These are phyloP conservation scores for Alfaro cultratus DNA, from an alignment of 2,797 vertebrate genomes.

Conservation along the genomic window DNA sequence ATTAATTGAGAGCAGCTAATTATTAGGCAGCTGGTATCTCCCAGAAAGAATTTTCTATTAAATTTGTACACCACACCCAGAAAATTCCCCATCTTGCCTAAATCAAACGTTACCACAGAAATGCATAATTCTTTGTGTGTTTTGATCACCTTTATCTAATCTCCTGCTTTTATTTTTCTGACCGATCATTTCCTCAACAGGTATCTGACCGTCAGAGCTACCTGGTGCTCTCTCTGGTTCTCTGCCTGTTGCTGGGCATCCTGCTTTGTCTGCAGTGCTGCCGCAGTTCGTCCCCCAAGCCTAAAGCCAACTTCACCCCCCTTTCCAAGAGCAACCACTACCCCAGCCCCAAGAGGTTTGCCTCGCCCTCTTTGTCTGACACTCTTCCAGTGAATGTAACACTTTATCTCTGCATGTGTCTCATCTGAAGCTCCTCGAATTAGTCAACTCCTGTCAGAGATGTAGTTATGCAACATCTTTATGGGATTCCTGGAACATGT, in stretches of 20 bases:
- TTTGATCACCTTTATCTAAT: background rate
- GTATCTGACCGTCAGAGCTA: slow-evolving; percentile 95
- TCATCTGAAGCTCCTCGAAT: background rate
- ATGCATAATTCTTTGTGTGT: background rate
- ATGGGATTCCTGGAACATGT: background rate
- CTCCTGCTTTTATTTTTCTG: background rate
- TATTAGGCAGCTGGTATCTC: background rate
- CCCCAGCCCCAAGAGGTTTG: slow-evolving; percentile 95
- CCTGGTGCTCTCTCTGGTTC: slow-evolving; percentile 89
- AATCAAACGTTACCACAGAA: slow-evolving; percentile 3
- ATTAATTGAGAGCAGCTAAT: background rate
- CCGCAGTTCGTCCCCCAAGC: slow-evolving; percentile 79
- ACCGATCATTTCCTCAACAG: slow-evolving; percentile 68
- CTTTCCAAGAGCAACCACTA: slow-evolving; percentile 94
- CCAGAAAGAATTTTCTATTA: slow-evolving; percentile 5
- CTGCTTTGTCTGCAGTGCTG: slow-evolving; percentile 93
- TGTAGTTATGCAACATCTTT: background rate
- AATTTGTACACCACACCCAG: background rate
- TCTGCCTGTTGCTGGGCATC: slow-evolving; percentile 89
- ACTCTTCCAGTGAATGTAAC: background rate
- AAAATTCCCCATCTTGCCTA: background rate
- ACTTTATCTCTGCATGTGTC: background rate
- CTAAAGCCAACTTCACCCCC: slow-evolving; percentile 73
- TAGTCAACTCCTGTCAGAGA: slow-evolving; percentile 11
- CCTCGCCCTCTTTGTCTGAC: background rate